Evolutionary conservation across 2,113 vertebrate genomes (phyloP).

Genomic region (Isurus oxyrinchus): DNA sequence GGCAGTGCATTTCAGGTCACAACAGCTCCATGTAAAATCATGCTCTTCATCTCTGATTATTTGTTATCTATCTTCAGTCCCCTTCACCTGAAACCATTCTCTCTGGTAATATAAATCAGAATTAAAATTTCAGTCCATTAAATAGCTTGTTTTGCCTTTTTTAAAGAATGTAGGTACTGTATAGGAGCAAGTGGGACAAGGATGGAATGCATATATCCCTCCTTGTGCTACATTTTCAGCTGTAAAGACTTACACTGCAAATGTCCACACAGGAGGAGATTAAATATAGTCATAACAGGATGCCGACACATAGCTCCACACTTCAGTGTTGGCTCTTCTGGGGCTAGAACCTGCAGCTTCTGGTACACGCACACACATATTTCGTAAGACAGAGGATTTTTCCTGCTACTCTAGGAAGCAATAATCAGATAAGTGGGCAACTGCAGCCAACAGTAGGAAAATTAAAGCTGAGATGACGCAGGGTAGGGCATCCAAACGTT

Average conservation of each 20-base stretch:
- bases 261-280: background rate
- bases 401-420: background rate
- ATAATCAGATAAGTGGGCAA: background rate
- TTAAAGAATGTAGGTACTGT: background rate
- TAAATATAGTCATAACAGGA: conserved; percentile 9
- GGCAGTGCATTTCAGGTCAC: background rate
- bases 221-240: background rate
- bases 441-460: background rate
- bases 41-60: background rate
- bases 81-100: background rate
- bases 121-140: background rate
- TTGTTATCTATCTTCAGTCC: background rate
- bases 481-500: background rate
- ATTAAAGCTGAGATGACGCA: background rate
- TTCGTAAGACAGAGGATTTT: background rate
- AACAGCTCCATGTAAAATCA: background rate
- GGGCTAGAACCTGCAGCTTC: background rate
- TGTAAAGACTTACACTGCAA: background rate
- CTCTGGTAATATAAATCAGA: background rate
- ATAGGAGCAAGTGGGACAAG: background rate
- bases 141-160: background rate
- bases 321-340: background rate
- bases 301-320: background rate
- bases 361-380: background rate
- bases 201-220: background rate